Base-by-base conservation (phyloP, 2,797 vertebrate genomes). In the Falco biarmicus region DNA sequence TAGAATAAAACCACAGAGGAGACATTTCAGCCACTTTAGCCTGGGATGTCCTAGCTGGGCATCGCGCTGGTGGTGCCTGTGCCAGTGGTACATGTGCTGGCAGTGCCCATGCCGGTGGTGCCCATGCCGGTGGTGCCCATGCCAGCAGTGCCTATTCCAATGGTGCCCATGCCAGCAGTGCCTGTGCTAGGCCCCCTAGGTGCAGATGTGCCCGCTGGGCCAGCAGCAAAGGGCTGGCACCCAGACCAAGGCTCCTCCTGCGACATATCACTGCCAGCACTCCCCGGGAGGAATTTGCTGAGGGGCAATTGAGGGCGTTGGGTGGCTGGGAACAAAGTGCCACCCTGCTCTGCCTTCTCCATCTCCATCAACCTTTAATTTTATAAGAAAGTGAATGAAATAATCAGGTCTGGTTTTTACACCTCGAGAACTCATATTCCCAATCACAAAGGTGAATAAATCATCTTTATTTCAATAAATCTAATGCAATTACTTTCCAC, bases 401-500 rank as follows among this genome's bases (percentile, higher is more conserved):
- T 74, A 87, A 83, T 69, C 74, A 56, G 28, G 48, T 85, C 79
- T 89, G 56, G 14, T 28, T 73, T 79, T 83, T 76, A 45, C 84
- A 82, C 81, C 77, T 94, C 80, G 45, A 81, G 75, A 84, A 82
- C 69, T 89, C 86, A 71, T 79, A 80, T 90, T 91, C 74, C 66
- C 57, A 37, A 69, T 69, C 90, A 92, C 81, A 86, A 84, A 91
- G 66, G 66, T 54, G 90, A 93, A 93, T 79, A 93, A 94, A 96
- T 94, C 68, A 84, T 74, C 91, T 89, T 94, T 87, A 87, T 96
- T 96, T 84, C 86, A 89, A 91, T 93, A 95, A 94, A 92, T 79
- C 81, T 91, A 90, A 92, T 10, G 19, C 73, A 89, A 87, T 95
- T 91, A 78, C 80, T 90, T 66, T 70, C 64, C 37, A 50, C 82